phyloP scores from a whole-genome alignment of 2,797 vertebrate genomes.

The Austrolebias charrua region DNA sequence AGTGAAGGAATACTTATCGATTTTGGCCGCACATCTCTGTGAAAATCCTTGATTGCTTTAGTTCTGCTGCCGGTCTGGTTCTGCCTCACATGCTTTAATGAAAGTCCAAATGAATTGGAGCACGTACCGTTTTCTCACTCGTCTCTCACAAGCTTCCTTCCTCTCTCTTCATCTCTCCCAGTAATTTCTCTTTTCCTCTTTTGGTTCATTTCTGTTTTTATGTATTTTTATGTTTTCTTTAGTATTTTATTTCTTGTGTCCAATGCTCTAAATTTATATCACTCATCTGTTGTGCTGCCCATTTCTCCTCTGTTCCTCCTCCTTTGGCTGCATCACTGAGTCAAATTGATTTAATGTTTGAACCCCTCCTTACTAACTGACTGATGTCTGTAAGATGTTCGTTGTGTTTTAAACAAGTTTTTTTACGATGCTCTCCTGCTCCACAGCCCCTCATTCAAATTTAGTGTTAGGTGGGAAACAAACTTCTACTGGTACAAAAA shows the following conservation, averaged over 20 bases:
- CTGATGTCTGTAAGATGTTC: neutral
- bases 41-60: conserved; percentile 82
- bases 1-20: conserved; percentile 78
- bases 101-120: conserved; percentile 81
- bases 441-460: neutral
- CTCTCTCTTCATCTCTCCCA: conserved; percentile 16
- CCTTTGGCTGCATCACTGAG: neutral
- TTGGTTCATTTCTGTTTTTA: conserved; percentile 14
- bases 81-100: conserved; percentile 76
- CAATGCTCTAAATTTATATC: neutral
- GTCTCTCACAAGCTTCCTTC: conserved; percentile 13
- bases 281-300: no score
- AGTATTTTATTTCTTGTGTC: conserved; percentile 1
- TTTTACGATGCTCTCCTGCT: neutral
- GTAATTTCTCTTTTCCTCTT: conserved; percentile 44
- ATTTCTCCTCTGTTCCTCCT: neutral
- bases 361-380: no score
- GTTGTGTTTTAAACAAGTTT: neutral
- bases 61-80: conserved; percentile 71
- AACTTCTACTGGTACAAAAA: neutral
- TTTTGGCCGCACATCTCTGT: conserved; percentile 76
- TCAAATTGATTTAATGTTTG: neutral
- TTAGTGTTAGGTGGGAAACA: neutral
- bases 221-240: neutral
- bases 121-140: conserved; percentile 59